Evolutionary conservation across 1,140 invertebrate species (phyloP), one percentile per base, ranked within the genome.

Genomic region (Zaprionus tsacasi): DNA sequence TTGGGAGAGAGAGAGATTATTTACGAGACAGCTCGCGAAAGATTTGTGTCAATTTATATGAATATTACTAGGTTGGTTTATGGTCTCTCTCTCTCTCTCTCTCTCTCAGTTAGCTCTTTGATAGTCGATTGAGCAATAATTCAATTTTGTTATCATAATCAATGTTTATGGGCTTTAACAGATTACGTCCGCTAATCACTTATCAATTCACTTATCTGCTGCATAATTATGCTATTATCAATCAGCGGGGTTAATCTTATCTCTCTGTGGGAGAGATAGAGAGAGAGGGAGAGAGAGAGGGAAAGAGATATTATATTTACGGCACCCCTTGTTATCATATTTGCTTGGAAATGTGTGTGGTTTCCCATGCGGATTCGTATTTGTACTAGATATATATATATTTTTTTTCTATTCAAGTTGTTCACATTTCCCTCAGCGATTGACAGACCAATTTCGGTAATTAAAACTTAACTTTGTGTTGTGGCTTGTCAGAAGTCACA

Each of bases 151-250:
- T 50, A 58, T 33, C 43, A 65, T 57, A 71, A 71, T 57, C 54
- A 45, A 27, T 48, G 68, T 43, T 70, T 45, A 27, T 30, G 54
- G 17, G 45, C 48, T 72, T 45, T 66, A 58, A 11, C 55, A 50
- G 64, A 54, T 60, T 67, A 43, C 38, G 25, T 57, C 7, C 21
- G 58, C 25, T 67, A 58, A 72, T 40, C 55, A 54, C 13, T 36
- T 30, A 59, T 68, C 70, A 54, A 66, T 66, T 66, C 58, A 43
- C 36, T 68, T 68, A 73, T 73, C 70, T 33, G 27, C n/a, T 35
- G 6, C 21, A 66, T 27, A 52, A 67, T 58, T 38, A 43, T 57
- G 40, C 35, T 58, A 65, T 15, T 65, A 52, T 35, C 54, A 48
- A 25, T 38, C 54, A 52, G 48, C 21, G 3, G 11, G 13, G 15